phyloP scores from a whole-genome alignment of 2,797 vertebrate species.

The Melanotaenia trifasciata region DNA sequence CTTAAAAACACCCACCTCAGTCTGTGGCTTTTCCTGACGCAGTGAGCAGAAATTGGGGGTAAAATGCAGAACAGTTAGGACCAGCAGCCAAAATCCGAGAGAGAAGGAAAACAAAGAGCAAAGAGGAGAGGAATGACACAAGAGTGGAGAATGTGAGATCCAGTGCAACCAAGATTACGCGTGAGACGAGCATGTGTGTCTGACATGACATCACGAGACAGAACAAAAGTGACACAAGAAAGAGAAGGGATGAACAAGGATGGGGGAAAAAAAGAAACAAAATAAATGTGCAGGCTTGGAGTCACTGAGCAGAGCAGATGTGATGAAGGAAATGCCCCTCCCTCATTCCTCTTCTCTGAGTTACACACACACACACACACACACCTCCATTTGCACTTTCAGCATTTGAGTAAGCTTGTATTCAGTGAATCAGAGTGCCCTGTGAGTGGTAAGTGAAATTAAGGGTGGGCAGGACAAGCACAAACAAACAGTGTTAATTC shows the following conservation, averaged over 20 bases:
- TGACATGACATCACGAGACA: slow-evolving; percentile 50
- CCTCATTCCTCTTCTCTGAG: slow-evolving; percentile 46
- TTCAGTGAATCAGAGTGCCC: slow-evolving; percentile 58
- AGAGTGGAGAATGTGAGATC: slow-evolving; percentile 56
- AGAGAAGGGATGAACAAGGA: slow-evolving; percentile 33
- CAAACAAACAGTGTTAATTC: slow-evolving; percentile 24
- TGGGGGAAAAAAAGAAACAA: slow-evolving; percentile 45
- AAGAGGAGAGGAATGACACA: slow-evolving; percentile 38
- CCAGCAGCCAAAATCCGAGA: slow-evolving; percentile 63
- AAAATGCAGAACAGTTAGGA: slow-evolving; percentile 58
- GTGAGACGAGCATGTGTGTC: slow-evolving; percentile 56
- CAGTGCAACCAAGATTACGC: slow-evolving; percentile 46
- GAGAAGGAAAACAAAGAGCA: slow-evolving; percentile 43
- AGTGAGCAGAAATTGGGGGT: slow-evolving; percentile 68
- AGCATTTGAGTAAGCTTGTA: slow-evolving; percentile 68
- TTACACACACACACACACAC: slow-evolving; percentile 32
- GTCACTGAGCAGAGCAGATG: slow-evolving; percentile 72
- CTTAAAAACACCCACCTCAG: slow-evolving; percentile 81
- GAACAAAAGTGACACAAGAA: slow-evolving; percentile 54
- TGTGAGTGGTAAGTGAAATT: slow-evolving; percentile 47
- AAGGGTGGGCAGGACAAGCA: slow-evolving; percentile 17
- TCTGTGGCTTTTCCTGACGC: slow-evolving; percentile 78
- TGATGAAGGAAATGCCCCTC: slow-evolving; percentile 77
- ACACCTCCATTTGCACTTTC: slow-evolving; percentile 64
- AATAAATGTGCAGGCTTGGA: slow-evolving; percentile 71